Base-by-base conservation (phyloP, 2,888 invertebrate species). In the Lacanobia wlatinum region DNA sequence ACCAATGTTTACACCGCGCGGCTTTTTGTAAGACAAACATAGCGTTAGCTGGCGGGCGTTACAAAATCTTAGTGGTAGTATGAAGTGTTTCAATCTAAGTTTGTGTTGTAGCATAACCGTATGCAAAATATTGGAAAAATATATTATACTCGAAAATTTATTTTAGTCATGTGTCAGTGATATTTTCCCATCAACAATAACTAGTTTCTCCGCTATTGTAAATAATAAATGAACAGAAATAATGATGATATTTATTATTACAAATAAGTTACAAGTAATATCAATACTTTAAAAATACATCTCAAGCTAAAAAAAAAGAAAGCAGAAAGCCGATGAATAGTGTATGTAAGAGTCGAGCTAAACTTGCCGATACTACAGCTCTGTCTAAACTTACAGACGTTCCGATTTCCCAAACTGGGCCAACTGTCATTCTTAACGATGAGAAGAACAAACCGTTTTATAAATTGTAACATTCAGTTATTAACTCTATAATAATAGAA, bases 1-100 rank as follows among this genome's bases (percentile, higher is more conserved):
- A 77, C 81, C 84, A 70, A 63, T 90, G 91, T 91, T 92, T 90
- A 86, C 88, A 82, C 83, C 82, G 79, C 79, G 80, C 78, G 84
- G 91, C 91, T 91, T 92, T 93, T 91, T 92, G 88, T 88, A 88
- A 88, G 73, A 88, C 69, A 91, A 93, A 64, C 65, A 56, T 46
- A 23, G 48, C 43, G 28, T 10, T 58, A 21, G 38, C 58, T 53
- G 46, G 10, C 28, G 48, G 28, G 16, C 21, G 18, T 23, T 53
- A 16, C 6, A 60, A 60, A 46, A 60, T 23, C 18, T 21, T 55
- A 16, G 1, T 16, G n/a, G n/a, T 6, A 9, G 43, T 46, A n/a
- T 40, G 18, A 40, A 28, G n/a, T 21, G 23, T n/a, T 55, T 18
- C 7, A 1, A 34, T 28, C 28, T 14, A 38, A 21, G n/a, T 10